These are phyloP conservation scores for Polydrusus tereticollis DNA, from an alignment of 2,888 invertebrate genomes.

Conservation along the genomic window DNA sequence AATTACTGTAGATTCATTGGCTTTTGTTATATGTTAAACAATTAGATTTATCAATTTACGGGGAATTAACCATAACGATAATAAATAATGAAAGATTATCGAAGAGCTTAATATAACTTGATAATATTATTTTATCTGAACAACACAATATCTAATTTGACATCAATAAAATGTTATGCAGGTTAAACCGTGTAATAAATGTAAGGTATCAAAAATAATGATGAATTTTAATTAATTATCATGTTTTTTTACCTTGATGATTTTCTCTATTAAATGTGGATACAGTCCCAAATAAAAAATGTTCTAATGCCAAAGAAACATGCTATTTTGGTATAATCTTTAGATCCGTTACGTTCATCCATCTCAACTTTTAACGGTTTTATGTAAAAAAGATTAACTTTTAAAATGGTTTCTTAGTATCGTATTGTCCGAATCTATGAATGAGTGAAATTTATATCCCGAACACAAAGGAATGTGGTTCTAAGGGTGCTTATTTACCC, in stretches of 20 bases:
- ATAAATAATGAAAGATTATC: constrained; percentile 20
- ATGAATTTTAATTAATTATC: neutral
- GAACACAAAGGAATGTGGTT: constrained; percentile 10
- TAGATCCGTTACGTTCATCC: neutral
- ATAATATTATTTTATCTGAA: constrained; percentile 18
- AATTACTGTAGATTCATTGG: constrained; percentile 9
- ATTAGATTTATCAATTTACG: constrained; percentile 23
- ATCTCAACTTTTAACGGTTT: neutral
- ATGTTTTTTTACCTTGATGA: neutral
- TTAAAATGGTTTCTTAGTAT: neutral
- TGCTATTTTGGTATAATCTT: neutral
- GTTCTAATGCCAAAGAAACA: no score
- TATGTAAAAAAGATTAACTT: constrained; percentile 3
- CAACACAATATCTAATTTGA: constrained; percentile 11
- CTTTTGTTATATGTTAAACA: constrained; percentile 14
- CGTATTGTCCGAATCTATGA: neutral
- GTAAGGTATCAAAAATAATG: neutral
- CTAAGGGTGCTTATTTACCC: neutral
- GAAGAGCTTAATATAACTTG: constrained; percentile 13
- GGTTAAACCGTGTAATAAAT: constrained; percentile 2
- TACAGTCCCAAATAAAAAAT: no score
- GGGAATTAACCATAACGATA: constrained; percentile 19
- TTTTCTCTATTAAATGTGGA: no score
- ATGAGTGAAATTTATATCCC: neutral
- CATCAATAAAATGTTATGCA: constrained; percentile 14